phyloP scores from a whole-genome alignment of 2,113 vertebrate species.

The Grammomys surdaster region DNA sequence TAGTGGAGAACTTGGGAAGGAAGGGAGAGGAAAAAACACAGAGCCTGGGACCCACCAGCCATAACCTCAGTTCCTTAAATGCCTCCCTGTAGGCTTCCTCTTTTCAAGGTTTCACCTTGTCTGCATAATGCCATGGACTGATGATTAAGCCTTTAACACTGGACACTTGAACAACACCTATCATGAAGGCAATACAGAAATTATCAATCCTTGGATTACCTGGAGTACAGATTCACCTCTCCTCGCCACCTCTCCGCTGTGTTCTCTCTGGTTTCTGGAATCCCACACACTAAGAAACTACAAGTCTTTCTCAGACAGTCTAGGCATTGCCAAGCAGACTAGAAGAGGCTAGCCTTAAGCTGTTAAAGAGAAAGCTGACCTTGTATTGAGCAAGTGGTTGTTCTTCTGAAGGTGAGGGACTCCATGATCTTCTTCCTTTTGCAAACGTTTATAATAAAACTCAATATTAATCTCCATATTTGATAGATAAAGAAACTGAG shows the following conservation, averaged over 20 bases:
- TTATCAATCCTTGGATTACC: background rate
- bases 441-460: conserved; percentile 7
- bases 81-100: too few species aligned
- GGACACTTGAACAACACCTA: background rate
- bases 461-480: background rate
- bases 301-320: background rate
- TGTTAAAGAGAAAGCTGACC: background rate
- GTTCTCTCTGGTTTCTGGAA: background rate
- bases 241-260: background rate
- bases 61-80: background rate
- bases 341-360: background rate
- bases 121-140: too few species aligned
- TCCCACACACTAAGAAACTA: background rate
- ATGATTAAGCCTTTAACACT: background rate
- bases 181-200: background rate
- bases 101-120: background rate
- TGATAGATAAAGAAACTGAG: background rate
- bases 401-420: background rate
- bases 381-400: background rate
- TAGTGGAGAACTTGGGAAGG: too few species aligned
- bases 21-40: too few species aligned
- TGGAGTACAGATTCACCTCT: background rate
- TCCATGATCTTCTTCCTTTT: background rate
- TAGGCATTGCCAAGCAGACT: background rate
- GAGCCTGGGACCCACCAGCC: background rate